Evolutionary conservation across 2,888 invertebrate species (phyloP).

Genomic region (Adela reaumurella): DNA sequence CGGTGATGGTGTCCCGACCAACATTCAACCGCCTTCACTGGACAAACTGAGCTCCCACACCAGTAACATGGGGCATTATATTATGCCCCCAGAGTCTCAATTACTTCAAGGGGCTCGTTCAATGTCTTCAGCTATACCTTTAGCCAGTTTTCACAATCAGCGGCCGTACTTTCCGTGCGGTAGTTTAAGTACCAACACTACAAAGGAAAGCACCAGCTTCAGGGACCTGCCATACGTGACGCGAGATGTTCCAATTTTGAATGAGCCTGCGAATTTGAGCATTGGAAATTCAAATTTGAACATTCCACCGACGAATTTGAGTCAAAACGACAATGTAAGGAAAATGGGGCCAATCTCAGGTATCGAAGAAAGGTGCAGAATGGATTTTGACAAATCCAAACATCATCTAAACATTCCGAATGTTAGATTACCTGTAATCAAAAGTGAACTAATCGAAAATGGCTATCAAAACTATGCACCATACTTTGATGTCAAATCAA

Average conservation of each 20-base stretch:
- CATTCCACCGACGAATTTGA: too few species aligned
- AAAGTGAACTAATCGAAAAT: too few species aligned
- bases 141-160: neutral
- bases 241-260: too few species aligned
- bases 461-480: too few species aligned
- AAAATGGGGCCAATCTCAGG: neutral
- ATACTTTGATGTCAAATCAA: neutral
- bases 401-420: neutral
- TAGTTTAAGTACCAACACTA: neutral
- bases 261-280: neutral
- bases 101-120: neutral
- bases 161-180: neutral
- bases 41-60: neutral
- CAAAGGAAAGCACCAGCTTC: too few species aligned
- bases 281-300: too few species aligned
- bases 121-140: neutral
- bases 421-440: neutral
- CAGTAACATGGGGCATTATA: neutral
- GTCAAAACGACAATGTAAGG: too few species aligned
- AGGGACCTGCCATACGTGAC: too few species aligned
- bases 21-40: neutral
- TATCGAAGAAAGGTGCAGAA: neutral
- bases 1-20: neutral
- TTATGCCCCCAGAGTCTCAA: neutral
- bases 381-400: neutral